Evolutionary conservation across 2,797 vertebrate genomes (phyloP).

Genomic region (Danio tinwini): DNA sequence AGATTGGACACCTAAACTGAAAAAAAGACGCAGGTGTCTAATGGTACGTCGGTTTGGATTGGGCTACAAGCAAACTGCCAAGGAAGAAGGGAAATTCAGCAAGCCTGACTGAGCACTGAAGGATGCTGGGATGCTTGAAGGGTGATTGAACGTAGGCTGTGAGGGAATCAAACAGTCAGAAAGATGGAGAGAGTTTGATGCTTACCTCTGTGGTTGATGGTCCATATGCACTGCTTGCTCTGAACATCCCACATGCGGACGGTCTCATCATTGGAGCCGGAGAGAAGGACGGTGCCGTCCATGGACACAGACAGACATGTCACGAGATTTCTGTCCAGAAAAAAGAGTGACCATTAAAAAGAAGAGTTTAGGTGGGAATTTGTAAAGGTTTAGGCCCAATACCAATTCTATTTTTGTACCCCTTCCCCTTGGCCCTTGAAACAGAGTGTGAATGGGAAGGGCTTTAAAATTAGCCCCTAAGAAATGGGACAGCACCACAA

Average conservation of each 20-base stretch:
- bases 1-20: constrained; percentile 23
- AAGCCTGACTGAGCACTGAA: constrained; percentile 48
- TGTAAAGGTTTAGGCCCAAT: not conserved
- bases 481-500: too few relatives aligned
- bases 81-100: constrained; percentile 13
- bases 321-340: constrained; percentile 85
- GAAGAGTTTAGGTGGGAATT: not conserved
- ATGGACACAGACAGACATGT: constrained; percentile 92
- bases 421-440: too few relatives aligned
- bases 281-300: constrained; percentile 89
- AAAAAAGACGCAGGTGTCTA: constrained; percentile 29
- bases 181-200: constrained; percentile 6
- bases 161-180: constrained; percentile 1
- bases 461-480: too few relatives aligned
- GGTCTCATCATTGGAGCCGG: constrained; percentile 93
- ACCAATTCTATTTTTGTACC: too few relatives aligned
- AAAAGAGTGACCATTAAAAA: not conserved
- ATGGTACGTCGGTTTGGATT: constrained; percentile 1
- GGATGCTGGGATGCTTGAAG: constrained; percentile 18
- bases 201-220: constrained; percentile 90
- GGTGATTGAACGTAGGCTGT: constrained; percentile 1
- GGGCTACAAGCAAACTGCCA: constrained; percentile 15
- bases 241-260: constrained; percentile 93
- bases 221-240: constrained; percentile 92
- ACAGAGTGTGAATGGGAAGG: too few relatives aligned